Conservation (phyloP, 1,140 invertebrate species). For the Pteromalus puparum region DNA sequence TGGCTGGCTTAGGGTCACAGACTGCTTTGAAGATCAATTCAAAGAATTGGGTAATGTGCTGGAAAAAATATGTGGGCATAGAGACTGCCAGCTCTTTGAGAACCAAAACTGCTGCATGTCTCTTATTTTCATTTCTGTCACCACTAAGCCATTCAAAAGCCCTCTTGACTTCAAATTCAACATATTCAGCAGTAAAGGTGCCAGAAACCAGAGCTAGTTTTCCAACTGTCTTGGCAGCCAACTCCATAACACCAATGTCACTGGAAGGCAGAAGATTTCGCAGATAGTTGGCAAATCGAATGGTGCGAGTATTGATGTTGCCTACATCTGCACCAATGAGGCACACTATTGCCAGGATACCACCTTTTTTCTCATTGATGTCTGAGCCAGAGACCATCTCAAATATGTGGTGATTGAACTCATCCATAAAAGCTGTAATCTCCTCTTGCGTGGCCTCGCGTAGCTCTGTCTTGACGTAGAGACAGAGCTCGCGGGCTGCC, state of each 20-base stretch:
- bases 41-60: constrained; percentile 97
- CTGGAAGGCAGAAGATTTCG: constrained; percentile 92
- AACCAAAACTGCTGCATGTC: constrained; percentile 94
- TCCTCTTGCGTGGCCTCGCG: constrained; percentile 95
- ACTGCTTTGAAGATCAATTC: constrained; percentile 96
- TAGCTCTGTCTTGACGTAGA: constrained; percentile 94
- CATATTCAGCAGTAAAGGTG: constrained; percentile 95
- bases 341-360: constrained; percentile 95
- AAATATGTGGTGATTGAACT: constrained; percentile 96
- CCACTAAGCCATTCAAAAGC: constrained; percentile 95
- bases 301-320: constrained; percentile 91
- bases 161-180: constrained; percentile 96
- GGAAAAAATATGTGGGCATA: constrained; percentile 98
- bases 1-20: constrained; percentile 92
- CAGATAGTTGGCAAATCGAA: constrained; percentile 94
- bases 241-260: constrained; percentile 95
- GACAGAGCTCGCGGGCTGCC: constrained; percentile 90
- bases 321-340: constrained; percentile 94
- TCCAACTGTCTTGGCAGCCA: constrained; percentile 96
- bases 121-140: constrained; percentile 91
- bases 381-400: constrained; percentile 96
- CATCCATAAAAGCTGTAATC: constrained; percentile 92
- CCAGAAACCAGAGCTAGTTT: constrained; percentile 93
- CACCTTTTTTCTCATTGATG: constrained; percentile 96
- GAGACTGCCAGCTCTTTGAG: constrained; percentile 95